Evolutionary conservation across 2,888 invertebrate species (phyloP).

Genomic region (Ferrisia virgata): DNA sequence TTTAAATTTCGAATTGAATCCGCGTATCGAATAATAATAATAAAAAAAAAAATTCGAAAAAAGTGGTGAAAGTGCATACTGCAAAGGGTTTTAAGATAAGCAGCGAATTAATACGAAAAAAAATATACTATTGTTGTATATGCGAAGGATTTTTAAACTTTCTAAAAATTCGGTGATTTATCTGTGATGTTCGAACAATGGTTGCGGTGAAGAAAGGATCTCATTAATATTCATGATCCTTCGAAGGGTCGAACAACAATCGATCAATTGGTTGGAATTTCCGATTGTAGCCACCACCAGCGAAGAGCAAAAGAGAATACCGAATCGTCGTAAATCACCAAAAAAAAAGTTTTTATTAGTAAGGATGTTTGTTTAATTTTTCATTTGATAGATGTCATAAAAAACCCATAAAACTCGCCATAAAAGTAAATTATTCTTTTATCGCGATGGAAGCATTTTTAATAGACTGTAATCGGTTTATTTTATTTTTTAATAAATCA

Average conservation of each 20-base stretch:
- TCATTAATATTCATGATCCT: conserved; percentile 28
- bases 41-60: neutral
- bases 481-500: conserved; percentile 41
- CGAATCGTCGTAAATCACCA: conserved; percentile 11
- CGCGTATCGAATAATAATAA: neutral
- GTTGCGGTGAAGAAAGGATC: neutral
- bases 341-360: conserved; percentile 38
- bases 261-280: conserved; percentile 23
- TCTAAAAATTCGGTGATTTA: neutral
- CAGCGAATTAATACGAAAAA: neutral
- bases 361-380: conserved; percentile 44
- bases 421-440: conserved; percentile 44
- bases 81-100: neutral
- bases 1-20: neutral
- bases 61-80: conserved; percentile 32
- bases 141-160: neutral
- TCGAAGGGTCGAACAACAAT: neutral
- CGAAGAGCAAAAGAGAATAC: too few relatives aligned
- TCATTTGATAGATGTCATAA: conserved; percentile 42
- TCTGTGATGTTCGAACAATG: neutral
- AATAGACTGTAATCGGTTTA: conserved; percentile 42
- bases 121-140: conserved; percentile 24
- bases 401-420: conserved; percentile 33
- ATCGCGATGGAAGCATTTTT: conserved; percentile 39
- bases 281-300: neutral